These are phyloP conservation scores for Ectemnius lituratus DNA, from an alignment of 2,888 invertebrate species.

Conservation along the genomic window DNA sequence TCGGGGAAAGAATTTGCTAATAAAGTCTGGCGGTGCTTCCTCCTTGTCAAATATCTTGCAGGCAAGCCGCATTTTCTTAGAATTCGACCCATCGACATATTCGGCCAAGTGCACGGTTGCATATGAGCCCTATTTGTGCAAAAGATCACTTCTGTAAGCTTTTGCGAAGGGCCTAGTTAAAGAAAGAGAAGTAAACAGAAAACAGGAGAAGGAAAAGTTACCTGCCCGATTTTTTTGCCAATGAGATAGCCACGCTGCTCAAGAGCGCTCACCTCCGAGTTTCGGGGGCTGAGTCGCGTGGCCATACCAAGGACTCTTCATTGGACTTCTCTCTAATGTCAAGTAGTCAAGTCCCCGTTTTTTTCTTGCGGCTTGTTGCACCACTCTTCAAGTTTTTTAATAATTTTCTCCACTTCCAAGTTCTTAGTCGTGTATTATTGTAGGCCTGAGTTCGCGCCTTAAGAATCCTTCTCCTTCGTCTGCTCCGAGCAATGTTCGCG, in stretches of 20 bases:
- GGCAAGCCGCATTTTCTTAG: constrained; percentile 87
- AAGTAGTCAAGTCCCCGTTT: constrained; percentile 23
- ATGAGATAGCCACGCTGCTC: constrained; percentile 91
- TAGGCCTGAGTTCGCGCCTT: constrained; percentile 4
- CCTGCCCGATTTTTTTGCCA: constrained; percentile 90
- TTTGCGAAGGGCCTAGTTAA: not conserved
- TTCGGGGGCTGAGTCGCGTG: constrained; percentile 86
- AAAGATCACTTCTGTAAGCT: constrained; percentile 2
- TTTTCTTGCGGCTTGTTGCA: constrained; percentile 3
- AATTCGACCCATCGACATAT: constrained; percentile 85
- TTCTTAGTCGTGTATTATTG: no score
- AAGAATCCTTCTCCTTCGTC: not conserved
- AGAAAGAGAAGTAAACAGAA: not conserved
- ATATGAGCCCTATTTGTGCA: constrained; percentile 86
- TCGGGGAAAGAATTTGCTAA: constrained; percentile 94
- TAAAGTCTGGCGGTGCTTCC: constrained; percentile 92
- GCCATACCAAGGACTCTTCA: constrained; percentile 80
- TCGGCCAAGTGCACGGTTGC: constrained; percentile 93
- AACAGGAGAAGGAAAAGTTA: constrained; percentile 40
- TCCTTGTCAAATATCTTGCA: constrained; percentile 95
- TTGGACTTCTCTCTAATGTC: constrained; percentile 56
- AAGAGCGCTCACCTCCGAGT: constrained; percentile 91
- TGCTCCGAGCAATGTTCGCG: not conserved
- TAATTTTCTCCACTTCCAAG: not conserved
- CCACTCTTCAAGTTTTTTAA: not conserved